phyloP scores from a whole-genome alignment of 2,797 vertebrate species.

The Peromyscus nudipes region DNA sequence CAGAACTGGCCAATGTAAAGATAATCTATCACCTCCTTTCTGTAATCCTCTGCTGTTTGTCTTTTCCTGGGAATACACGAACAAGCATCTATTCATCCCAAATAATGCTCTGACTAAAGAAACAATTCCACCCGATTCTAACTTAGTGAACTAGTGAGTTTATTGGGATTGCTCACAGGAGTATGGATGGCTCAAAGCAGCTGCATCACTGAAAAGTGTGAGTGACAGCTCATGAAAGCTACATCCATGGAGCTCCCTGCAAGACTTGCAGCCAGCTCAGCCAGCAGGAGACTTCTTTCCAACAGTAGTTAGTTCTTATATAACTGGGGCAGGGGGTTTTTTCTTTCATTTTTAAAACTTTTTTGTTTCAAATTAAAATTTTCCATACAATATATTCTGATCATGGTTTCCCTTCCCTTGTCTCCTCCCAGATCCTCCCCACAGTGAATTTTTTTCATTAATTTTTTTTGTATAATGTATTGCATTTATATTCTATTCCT shows the following conservation, averaged over 20 bases:
- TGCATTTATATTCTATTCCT: background rate
- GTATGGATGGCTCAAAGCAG: background rate
- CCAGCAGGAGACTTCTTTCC: background rate
- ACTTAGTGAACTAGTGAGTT: background rate
- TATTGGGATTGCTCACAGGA: background rate
- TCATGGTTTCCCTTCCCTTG: background rate
- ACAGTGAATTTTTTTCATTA: background rate
- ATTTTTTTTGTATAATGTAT: background rate
- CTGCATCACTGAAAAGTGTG: background rate
- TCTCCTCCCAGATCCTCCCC: background rate
- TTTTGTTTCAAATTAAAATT: background rate
- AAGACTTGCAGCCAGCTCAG: background rate
- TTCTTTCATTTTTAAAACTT: background rate
- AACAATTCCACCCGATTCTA: background rate
- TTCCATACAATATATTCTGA: background rate
- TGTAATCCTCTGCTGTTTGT: background rate
- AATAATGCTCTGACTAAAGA: background rate
- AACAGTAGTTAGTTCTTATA: background rate
- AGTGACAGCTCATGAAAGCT: background rate
- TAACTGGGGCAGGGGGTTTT: background rate
- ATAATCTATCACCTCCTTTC: background rate
- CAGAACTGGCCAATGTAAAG: background rate
- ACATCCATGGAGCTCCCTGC: background rate
- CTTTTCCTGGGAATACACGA: background rate
- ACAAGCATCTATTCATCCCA: background rate